A percentile compares a stretch with the other conserved stretches of the same genome.
Evolutionary conservation across 2,888 invertebrate species (phyloP).

Genomic region (Chironomus riparius): DNA sequence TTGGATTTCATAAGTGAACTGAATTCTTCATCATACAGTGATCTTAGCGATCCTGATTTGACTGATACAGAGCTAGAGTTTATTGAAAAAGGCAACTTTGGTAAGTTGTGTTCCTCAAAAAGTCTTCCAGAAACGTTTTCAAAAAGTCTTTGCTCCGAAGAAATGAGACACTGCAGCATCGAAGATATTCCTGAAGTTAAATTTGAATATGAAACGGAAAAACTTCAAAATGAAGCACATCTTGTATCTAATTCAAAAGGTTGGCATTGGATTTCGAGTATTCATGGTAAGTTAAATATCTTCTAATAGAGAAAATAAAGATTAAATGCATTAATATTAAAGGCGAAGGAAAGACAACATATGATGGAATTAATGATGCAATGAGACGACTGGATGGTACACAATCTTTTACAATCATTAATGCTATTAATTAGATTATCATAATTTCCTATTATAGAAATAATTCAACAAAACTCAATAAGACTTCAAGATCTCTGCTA

Average conservation of each 20-base stretch:
- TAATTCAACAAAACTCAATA: constrained; percentile 37
- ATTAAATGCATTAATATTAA: too few relatives aligned
- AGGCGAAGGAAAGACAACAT: constrained; percentile 47
- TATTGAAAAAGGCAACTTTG: constrained; percentile 44
- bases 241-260: constrained; percentile 62
- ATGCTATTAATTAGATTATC: neutral
- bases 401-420: neutral
- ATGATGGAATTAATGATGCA: constrained; percentile 59
- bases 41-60: constrained; percentile 54
- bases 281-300: constrained; percentile 56
- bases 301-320: too few relatives aligned
- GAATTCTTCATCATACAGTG: constrained; percentile 55
- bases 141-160: neutral
- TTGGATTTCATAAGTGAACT: constrained; percentile 53
- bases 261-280: constrained; percentile 77
- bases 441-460: constrained; percentile 28
- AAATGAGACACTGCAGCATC: neutral
- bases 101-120: neutral
- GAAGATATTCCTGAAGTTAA: constrained; percentile 37
- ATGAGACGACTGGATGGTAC: constrained; percentile 69
- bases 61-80: constrained; percentile 54
- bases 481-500: constrained; percentile 62
- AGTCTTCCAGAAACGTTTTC: neutral
- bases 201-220: constrained; percentile 49
- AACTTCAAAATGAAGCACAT: constrained; percentile 52